A percentile compares a stretch with the other conserved stretches of the same genome.
phyloP scores from a whole-genome alignment of 2,113 vertebrate genomes.

The Poeciliopsis retropinna region DNA sequence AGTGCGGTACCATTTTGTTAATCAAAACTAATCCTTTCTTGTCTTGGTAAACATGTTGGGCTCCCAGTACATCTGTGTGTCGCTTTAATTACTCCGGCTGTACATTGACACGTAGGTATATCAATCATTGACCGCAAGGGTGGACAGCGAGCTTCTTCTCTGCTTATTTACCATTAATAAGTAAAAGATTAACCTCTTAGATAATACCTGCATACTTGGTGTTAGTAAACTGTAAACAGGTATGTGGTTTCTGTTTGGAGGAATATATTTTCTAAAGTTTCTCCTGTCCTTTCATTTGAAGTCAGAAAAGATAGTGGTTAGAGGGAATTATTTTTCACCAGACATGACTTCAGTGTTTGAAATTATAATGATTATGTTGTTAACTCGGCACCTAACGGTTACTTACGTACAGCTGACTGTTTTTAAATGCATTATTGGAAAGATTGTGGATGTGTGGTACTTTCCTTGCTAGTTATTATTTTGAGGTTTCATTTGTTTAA shows the following conservation, averaged over 20 bases:
- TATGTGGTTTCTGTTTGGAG: not conserved
- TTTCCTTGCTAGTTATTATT: not conserved
- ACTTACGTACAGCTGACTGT: conserved; percentile 3
- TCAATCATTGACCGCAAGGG: conserved; percentile 33
- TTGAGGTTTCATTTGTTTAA: not conserved
- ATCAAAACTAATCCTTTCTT: not conserved
- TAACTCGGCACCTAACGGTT: conserved; percentile 14
- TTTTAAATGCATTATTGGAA: not conserved
- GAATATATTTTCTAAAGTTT: not conserved
- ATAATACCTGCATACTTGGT: not conserved
- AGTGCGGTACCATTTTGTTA: not conserved
- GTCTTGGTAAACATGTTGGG: not conserved
- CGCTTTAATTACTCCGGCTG: not conserved
- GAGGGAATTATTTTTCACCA: not conserved
- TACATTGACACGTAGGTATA: not conserved
- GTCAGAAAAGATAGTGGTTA: not conserved
- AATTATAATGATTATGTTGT: conserved; percentile 16
- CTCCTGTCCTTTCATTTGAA: not conserved
- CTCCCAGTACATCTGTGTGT: not conserved
- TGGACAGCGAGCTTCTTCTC: not conserved
- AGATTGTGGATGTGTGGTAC: not conserved
- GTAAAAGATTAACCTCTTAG: conserved; percentile 6
- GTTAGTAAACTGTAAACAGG: not conserved
- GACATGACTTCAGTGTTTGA: conserved; percentile 13
- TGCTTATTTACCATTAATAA: conserved; percentile 32